These are phyloP conservation scores for Uloborus plumipes DNA, from an alignment of 2,888 invertebrate species.

Conservation along the genomic window DNA sequence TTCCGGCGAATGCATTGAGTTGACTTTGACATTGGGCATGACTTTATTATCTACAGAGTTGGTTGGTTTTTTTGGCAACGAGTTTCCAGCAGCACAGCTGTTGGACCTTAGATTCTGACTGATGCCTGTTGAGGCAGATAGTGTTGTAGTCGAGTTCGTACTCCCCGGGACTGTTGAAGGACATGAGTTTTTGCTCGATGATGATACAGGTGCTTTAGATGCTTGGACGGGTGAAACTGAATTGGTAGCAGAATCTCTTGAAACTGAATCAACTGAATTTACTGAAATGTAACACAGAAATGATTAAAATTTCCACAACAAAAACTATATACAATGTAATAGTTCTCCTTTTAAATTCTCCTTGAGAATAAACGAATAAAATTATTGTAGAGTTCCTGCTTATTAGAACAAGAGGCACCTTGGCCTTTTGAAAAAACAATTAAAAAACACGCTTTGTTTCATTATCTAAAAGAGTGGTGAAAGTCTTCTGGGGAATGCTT, in stretches of 20 bases:
- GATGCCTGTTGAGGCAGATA: conserved; percentile 56
- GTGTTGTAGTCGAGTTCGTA: conserved; percentile 43
- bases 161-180: conserved; percentile 52
- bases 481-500: too few species aligned
- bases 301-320: background rate
- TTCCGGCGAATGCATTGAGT: conserved; percentile 45
- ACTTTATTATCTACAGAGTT: conserved; percentile 42
- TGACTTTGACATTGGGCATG: conserved; percentile 39
- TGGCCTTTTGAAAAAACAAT: too few species aligned
- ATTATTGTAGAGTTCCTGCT: too few species aligned
- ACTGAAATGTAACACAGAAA: conserved; percentile 14
- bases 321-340: background rate
- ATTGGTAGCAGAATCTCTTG: conserved; percentile 25
- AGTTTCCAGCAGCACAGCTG: conserved; percentile 31
- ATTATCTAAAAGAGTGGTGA: too few species aligned
- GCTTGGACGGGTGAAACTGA: conserved; percentile 54
- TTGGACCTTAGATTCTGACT: conserved; percentile 61
- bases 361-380: too few species aligned
- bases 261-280: conserved; percentile 47
- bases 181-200: conserved; percentile 38
- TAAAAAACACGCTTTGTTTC: too few species aligned
- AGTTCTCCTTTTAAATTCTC: too few species aligned
- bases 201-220: conserved; percentile 49
- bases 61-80: conserved; percentile 25
- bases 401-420: too few species aligned